Percentiles rank a stretch among this genome's conserved stretches.
Evolutionary conservation across 2,113 vertebrate genomes (phyloP).

Genomic region (Mobula birostris): DNA sequence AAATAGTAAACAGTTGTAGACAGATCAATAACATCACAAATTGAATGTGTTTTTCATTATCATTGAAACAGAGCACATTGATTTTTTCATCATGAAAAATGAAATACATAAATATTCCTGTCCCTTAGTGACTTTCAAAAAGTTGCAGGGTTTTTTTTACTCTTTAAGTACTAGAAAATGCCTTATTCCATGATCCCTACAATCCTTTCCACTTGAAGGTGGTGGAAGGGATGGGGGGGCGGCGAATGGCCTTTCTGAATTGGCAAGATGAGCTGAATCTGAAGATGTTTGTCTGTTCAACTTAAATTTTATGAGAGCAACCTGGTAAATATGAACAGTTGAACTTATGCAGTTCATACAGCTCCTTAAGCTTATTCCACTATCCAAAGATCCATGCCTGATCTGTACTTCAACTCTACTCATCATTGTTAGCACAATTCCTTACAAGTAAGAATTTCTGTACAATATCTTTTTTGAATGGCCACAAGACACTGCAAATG

Average conservation of each 20-base stretch:
- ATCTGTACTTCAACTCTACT: not conserved
- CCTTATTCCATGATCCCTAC: not conserved
- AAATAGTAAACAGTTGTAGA: not conserved
- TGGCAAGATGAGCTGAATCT: no score
- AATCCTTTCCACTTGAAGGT: not conserved
- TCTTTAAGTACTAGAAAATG: not conserved
- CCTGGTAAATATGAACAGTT: not conserved
- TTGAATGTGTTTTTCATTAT: conserved; percentile 23
- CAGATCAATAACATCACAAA: not conserved
- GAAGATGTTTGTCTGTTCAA: not conserved
- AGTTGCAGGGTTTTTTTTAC: not conserved
- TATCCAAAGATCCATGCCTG: not conserved
- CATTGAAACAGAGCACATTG: not conserved
- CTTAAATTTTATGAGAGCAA: not conserved
- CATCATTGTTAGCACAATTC: not conserved
- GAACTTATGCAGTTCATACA: not conserved
- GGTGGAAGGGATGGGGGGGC: no score
- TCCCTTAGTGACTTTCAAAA: not conserved
- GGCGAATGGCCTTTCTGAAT: not conserved
- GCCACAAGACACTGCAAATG: no score
- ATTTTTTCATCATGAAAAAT: not conserved
- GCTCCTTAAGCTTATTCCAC: not conserved
- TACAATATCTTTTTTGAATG: not conserved
- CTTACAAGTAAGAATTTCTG: not conserved
- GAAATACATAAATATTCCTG: conserved; percentile 24